Evolutionary conservation across 2,113 vertebrate genomes (phyloP), one percentile per base, ranked within the genome.

Genomic region (Phyllopteryx taeniolatus): DNA sequence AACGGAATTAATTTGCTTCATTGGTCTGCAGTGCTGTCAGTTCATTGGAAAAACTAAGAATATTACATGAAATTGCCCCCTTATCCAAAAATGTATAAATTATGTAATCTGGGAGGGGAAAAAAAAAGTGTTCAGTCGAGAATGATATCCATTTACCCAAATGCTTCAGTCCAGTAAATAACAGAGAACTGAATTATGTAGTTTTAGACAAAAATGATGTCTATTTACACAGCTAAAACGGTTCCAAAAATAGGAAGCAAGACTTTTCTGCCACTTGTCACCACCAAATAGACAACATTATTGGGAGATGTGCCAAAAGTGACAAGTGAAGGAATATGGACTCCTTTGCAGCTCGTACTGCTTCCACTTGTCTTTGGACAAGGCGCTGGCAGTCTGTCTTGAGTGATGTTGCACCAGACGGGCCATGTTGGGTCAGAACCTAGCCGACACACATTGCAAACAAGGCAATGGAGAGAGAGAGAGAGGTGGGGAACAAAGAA

Each of bases 401-500:
- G 15, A 12, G 12, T 33, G 31, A 60, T 60, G 59, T 60, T 59
- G 22, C 11, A 13, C 22, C 57, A 31, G 59, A 66, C 20, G 27
- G 64, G 43, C 13, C 20, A 66, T 27, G 43, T 47, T 12, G 12
- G 43, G 64, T 27, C 64, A 66, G 43, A 46, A 27, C 63, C 17
- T n/a, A 43, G 63, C 63, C 33, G 20, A 44, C 42, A 46, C 43
- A 27, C 43, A 46, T 44, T 44, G 64, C 64, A 47, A 66, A 44
- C 63, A 68, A 8, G 17, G 66, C 22, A 59, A 39, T 61, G 27
- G 67, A 71, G 71, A 59, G 68, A 74, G 67, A 71, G 71, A 59
- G 68, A 74, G 57, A 71, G 79, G 76, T 80, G 71, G 56, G 70
- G 78, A 56, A 63, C 60, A 68, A 90, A 88, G 87, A 88, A 90